Percentiles rank a stretch among this genome's conserved stretches.
Evolutionary conservation across 2,888 invertebrate species (phyloP).

Genomic region (Rhopalosiphum nymphaeae): DNA sequence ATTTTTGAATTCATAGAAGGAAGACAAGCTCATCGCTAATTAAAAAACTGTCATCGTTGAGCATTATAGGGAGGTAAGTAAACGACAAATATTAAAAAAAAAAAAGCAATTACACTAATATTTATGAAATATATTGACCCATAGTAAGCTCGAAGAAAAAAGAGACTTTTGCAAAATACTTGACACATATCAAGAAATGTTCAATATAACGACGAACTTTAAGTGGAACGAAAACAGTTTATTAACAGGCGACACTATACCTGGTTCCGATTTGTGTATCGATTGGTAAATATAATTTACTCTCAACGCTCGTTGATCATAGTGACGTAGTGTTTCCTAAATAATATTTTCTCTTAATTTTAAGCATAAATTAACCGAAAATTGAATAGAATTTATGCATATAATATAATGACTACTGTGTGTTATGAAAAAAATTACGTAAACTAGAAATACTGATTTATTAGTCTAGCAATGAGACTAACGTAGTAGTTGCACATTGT

Average conservation of each 20-base stretch:
- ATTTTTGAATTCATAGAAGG: not conserved
- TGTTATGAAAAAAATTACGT: too few relatives aligned
- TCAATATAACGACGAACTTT: not conserved
- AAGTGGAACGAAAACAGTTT: slow-evolving; percentile 25
- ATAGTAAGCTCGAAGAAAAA: not conserved
- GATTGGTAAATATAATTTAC: slow-evolving; percentile 48
- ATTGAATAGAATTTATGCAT: too few relatives aligned
- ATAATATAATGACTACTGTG: too few relatives aligned
- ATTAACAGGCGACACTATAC: slow-evolving; percentile 42
- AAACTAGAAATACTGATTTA: too few relatives aligned
- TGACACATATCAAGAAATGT: not conserved
- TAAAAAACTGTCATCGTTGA: not conserved
- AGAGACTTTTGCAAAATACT: slow-evolving; percentile 31
- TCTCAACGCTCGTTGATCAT: not conserved
- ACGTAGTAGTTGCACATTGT: too few relatives aligned
- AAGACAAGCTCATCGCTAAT: not conserved
- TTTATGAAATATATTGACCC: not conserved
- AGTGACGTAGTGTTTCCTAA: not conserved
- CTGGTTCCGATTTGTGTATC: slow-evolving; percentile 48
- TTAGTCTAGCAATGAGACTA: too few relatives aligned
- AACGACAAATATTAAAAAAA: not conserved
- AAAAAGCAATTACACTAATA: too few relatives aligned
- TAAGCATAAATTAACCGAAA: not conserved
- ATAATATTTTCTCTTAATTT: not conserved
- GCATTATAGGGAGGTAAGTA: not conserved